Evolutionary conservation across 2,888 invertebrate genomes (phyloP).

Genomic region (Cepaea hortensis): DNA sequence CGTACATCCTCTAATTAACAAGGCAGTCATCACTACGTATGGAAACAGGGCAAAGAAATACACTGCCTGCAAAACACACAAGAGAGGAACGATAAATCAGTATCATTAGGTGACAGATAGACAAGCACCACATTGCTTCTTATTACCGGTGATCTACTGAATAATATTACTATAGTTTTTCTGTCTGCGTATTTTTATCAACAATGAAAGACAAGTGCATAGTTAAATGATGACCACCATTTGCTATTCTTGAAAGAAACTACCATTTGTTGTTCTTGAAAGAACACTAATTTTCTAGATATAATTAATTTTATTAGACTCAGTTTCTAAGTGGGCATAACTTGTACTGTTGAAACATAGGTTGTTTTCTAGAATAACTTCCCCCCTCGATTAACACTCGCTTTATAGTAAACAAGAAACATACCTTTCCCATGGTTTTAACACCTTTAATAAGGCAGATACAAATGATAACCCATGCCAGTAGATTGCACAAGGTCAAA

Average conservation of each 20-base stretch:
- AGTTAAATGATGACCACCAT: no score
- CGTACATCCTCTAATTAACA: constrained; percentile 67
- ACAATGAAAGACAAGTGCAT: no score
- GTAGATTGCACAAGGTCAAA: constrained; percentile 70
- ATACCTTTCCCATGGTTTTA: constrained; percentile 74
- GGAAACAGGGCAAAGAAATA: constrained; percentile 70
- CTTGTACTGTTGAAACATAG: no score
- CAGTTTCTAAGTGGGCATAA: no score
- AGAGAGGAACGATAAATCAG: neutral
- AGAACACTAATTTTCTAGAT: no score
- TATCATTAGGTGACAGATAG: neutral
- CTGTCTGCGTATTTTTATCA: no score
- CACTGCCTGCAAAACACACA: constrained; percentile 57
- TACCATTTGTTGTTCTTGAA: no score
- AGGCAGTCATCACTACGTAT: constrained; percentile 66
- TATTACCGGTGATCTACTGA: no score
- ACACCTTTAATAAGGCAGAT: constrained; percentile 74
- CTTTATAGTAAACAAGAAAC: neutral
- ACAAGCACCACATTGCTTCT: no score
- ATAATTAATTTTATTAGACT: no score
- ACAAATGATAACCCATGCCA: constrained; percentile 74
- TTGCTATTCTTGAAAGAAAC: no score
- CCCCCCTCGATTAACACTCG: neutral
- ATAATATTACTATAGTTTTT: no score
- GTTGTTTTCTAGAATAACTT: neutral